Evolutionary conservation across 2,797 vertebrate species (phyloP).

Genomic region (Mallotus villosus): DNA sequence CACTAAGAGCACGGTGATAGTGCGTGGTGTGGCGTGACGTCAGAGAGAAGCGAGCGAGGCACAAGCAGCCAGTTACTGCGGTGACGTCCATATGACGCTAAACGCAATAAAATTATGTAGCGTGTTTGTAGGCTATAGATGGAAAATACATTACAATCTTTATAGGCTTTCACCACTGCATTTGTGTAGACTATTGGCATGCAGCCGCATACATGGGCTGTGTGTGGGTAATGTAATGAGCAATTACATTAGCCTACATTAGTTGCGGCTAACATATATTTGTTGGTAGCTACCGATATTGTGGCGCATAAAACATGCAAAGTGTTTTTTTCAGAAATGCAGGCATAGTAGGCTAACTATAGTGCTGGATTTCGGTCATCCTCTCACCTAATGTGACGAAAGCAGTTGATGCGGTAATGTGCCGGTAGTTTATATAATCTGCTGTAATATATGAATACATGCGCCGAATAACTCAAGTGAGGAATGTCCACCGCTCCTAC

Average conservation of each 20-base stretch:
- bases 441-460: neutral
- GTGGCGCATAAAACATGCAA: too few relatives aligned
- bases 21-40: neutral
- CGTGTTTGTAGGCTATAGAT: too few relatives aligned
- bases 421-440: neutral
- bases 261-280: too few relatives aligned
- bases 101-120: neutral
- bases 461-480: neutral
- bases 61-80: neutral
- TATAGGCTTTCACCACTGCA: too few relatives aligned
- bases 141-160: too few relatives aligned
- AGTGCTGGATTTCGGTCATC: neutral
- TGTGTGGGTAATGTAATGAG: too few relatives aligned
- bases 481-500: neutral
- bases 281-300: too few relatives aligned
- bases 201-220: too few relatives aligned
- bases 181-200: too few relatives aligned
- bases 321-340: neutral
- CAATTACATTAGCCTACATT: too few relatives aligned
- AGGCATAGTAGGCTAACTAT: neutral
- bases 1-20: neutral
- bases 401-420: neutral
- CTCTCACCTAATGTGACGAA: neutral
- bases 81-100: neutral
- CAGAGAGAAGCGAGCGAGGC: neutral